Evolutionary conservation across 2,888 invertebrate species (phyloP), one percentile per base, ranked within the genome.

Genomic region (Tortricodes alternella): DNA sequence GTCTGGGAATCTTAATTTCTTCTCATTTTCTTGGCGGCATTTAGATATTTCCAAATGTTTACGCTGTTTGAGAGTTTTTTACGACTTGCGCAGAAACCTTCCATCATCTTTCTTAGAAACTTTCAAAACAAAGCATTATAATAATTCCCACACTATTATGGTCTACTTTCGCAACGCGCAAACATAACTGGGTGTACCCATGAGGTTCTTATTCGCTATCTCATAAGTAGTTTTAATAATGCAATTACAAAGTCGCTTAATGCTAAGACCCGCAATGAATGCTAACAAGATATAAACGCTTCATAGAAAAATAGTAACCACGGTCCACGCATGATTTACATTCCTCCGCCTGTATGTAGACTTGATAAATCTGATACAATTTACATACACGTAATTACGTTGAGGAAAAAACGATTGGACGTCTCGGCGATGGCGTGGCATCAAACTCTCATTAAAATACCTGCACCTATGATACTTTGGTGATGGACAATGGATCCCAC

Each of bases 361-460:
- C 68, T 76, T 85, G 83, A 85, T 85, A 82, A 82, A 86, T 85
- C 74, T 76, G 80, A 77, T 80, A 79, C 81, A 83, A 85, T 88
- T 87, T 86, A 85, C 80, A 84, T 85, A 76, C 66, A 68, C 66
- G 75, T 84, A 86, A 87, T 88, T 85, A 85, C 79, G 67, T 71
- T 66, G 73, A 67, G 65, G 52, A 63, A 65, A 70, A 68, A 71
- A 73, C 68, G 64, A 67, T 61, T 43, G 49, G 50, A 58, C 61
- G 67, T 76, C 76, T 76, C 74, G 74, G 74, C 67, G 70, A 67
- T 73, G 72, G 73, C 74, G 75, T 73, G 71, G 68, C 80, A 79
- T 81, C 80, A 81, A 77, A 76, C 68, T 76, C 72, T 73, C 80
- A 84, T 85, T 83, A 82, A 82, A 78, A 84, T 83, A 65, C 79